Evolutionary conservation across 2,888 invertebrate species (phyloP).

Genomic region (Chloroclysta siterata): DNA sequence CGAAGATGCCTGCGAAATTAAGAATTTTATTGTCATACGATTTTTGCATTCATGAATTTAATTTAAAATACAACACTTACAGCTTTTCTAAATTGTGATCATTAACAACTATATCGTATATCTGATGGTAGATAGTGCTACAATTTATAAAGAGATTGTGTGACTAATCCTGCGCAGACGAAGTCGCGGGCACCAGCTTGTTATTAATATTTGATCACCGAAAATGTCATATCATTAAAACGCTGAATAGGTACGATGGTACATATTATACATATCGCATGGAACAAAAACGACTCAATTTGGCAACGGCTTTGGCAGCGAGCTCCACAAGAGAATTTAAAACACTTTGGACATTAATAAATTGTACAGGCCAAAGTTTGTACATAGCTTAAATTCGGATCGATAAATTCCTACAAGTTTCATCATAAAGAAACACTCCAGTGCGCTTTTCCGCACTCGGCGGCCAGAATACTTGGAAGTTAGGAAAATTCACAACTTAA

Average conservation of each 20-base stretch:
- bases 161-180: too few relatives aligned
- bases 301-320: slow-evolving; percentile 44
- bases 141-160: too few relatives aligned
- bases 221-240: slow-evolving; percentile 39
- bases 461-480: slow-evolving; percentile 67
- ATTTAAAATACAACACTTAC: too few relatives aligned
- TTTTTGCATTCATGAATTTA: too few relatives aligned
- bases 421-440: slow-evolving; percentile 76
- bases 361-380: slow-evolving; percentile 43
- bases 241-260: slow-evolving; percentile 23
- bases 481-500: slow-evolving; percentile 69
- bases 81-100: too few relatives aligned
- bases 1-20: too few relatives aligned
- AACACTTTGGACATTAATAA: slow-evolving; percentile 46
- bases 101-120: too few relatives aligned
- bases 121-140: too few relatives aligned
- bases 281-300: slow-evolving; percentile 42
- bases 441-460: slow-evolving; percentile 69
- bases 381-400: slow-evolving; percentile 57
- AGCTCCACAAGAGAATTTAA: slow-evolving; percentile 42
- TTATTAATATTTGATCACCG: slow-evolving; percentile 14
- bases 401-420: slow-evolving; percentile 71
- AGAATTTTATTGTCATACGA: too few relatives aligned
- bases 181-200: too few relatives aligned
- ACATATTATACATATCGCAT: slow-evolving; percentile 28